Percentiles rank a stretch among this genome's conserved stretches.
These are phyloP conservation scores for Phacellophora camtschatica DNA, from an alignment of 30 jellyfish, hydroid and myxozoan genomes.

Conservation along the genomic window DNA sequence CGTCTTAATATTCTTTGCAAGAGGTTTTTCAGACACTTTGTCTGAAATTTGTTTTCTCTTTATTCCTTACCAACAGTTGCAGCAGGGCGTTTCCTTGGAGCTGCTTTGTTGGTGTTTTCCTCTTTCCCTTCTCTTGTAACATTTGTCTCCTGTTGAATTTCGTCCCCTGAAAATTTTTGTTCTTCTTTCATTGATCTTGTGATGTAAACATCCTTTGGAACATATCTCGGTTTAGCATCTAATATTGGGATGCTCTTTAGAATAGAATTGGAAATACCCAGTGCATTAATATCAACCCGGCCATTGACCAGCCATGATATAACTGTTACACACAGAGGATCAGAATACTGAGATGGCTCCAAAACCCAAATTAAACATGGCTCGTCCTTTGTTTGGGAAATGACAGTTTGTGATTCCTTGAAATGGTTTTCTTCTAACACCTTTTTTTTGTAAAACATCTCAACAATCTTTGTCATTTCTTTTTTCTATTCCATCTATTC, in stretches of 20 bases:
- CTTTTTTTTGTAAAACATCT: neutral
- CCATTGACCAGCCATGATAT: neutral
- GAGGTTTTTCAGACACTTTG: too few relatives aligned
- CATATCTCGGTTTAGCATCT: neutral
- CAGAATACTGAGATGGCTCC: neutral
- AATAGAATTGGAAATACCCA: neutral
- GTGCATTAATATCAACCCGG: neutral
- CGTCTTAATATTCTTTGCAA: neutral
- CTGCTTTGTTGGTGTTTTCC: neutral
- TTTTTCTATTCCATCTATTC: neutral
- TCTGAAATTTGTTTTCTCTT: too few relatives aligned
- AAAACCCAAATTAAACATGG: neutral
- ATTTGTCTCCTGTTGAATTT: neutral
- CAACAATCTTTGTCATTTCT: neutral
- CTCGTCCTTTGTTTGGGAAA: neutral
- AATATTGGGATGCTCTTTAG: neutral
- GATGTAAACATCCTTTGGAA: neutral
- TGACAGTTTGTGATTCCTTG: neutral
- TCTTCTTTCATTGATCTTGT: neutral
- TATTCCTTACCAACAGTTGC: neutral
- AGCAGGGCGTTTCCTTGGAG: too few relatives aligned
- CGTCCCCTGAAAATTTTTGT: neutral
- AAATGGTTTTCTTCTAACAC: neutral
- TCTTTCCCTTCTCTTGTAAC: neutral
- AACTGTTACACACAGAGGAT: neutral